Conservation (phyloP, 2,888 invertebrate species). For the Oconnorella tubifera region DNA sequence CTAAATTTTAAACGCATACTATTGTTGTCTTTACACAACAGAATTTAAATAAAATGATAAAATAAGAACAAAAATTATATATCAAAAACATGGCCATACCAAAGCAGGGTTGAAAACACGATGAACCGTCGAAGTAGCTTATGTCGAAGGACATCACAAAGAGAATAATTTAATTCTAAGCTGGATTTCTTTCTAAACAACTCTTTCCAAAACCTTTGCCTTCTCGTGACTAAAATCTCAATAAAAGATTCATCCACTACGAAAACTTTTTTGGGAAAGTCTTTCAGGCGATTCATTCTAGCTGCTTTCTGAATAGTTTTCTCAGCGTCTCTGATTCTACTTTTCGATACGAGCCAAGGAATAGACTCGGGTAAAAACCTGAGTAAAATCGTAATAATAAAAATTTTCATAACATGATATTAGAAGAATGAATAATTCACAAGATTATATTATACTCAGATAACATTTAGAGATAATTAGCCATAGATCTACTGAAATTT, state of each 20-base stretch:
- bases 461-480: no score
- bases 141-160: conserved; percentile 32
- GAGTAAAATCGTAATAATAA: no score
- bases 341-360: conserved; percentile 37
- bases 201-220: background rate
- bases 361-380: conserved; percentile 39
- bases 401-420: background rate
- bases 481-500: no score
- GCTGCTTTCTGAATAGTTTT: conserved; percentile 33
- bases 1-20: no score
- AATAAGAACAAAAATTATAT: no score
- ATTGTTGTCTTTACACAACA: no score
- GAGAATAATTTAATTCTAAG: conserved; percentile 23
- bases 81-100: no score
- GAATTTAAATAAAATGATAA: no score
- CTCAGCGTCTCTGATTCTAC: conserved; percentile 30
- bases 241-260: no score
- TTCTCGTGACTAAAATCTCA: background rate
- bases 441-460: background rate
- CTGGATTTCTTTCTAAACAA: background rate
- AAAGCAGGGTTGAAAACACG: no score
- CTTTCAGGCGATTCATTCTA: conserved; percentile 30
- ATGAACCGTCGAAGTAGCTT: conserved; percentile 25
- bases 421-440: background rate
- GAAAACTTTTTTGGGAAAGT: background rate